phyloP scores from a whole-genome alignment of 2,797 vertebrate species.

The Lutjanus argentimaculatus region DNA sequence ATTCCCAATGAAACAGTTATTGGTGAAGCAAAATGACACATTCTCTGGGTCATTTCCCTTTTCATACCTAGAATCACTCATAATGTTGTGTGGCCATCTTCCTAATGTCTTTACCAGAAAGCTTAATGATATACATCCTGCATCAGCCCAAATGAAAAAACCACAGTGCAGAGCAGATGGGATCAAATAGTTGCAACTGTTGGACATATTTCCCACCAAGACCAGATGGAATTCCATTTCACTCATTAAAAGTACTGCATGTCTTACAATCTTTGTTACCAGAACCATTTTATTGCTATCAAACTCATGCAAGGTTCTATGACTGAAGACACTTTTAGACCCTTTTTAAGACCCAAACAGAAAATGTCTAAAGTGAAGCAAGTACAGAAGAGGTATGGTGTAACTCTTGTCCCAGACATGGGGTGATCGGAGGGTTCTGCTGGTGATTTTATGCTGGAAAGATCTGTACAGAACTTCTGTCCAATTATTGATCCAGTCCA shows the following conservation, averaged over 20 bases:
- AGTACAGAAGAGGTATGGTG: background rate
- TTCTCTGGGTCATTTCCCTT: background rate
- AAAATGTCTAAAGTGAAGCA: background rate
- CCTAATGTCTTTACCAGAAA: constrained; percentile 44
- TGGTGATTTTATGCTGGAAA: too few species aligned
- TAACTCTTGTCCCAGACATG: background rate
- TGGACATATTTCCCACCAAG: constrained; percentile 22
- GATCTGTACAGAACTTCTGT: too few species aligned
- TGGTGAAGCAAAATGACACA: background rate
- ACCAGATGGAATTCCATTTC: constrained; percentile 4
- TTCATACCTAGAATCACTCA: constrained; percentile 10
- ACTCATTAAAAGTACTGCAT: constrained; percentile 10
- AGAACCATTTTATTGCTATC: background rate
- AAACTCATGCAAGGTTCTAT: background rate
- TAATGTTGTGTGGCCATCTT: constrained; percentile 5
- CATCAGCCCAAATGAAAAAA: constrained; percentile 7
- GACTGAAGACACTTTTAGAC: background rate
- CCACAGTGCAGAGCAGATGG: constrained; percentile 54
- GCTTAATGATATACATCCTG: constrained; percentile 40
- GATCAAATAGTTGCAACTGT: constrained; percentile 22
- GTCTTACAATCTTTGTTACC: background rate
- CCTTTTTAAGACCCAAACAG: background rate
- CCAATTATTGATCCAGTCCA: too few species aligned
- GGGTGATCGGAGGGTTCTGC: too few species aligned
- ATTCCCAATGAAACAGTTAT: background rate